Evolutionary conservation across 2,113 vertebrate genomes (phyloP), one percentile per base, ranked within the genome.

Genomic region (Podilymbus podiceps): DNA sequence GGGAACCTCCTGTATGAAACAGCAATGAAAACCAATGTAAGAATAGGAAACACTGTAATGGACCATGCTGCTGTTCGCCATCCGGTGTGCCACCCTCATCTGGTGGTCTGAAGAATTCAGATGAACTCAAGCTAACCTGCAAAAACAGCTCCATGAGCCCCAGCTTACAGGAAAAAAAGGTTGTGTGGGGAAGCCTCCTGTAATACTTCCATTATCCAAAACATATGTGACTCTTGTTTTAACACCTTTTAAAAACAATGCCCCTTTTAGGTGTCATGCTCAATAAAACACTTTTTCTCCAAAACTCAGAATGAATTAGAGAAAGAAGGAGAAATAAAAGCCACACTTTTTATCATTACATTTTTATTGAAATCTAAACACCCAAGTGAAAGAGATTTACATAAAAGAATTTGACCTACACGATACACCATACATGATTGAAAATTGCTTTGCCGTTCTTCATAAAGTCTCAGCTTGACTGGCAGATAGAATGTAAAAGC

Each of bases 301-400:
- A 78, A 96, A 97, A 97, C 82, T 97, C 95, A 96, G 44, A 97
- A 96, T 88, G 91, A 97, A 96, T 97, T 97, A 97, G 87, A 91
- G 85, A 90, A 93, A 87, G 88, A 93, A 95, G 81, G 85, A 91
- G 63, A 98, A 97, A 97, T 96, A 97, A 98, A 98, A 97, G 24
- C 77, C 86, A 94, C 63, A 91, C 25, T 89, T 96, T 97, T 97
- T 96, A 97, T 94, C 95, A 92, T 93, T 96, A 97, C 24, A 42
- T 90, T 98, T 98, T 97, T 97, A 97, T 97, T 97, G 97, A 96
- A 98, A 98, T 98, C 97, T 97, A 98, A 98, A 97, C 93, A 97
- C 89, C 53, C 89, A 92, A 97, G 95, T 97, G 97, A 96, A 98
- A 97, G 95, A 96, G 93, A 98, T 98, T 98, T 98, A 97, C 97